Percentiles rank a stretch among this genome's conserved stretches.
These are phyloP conservation scores for Andrena hattorfiana DNA, from an alignment of 2,888 invertebrate genomes.

Conservation along the genomic window DNA sequence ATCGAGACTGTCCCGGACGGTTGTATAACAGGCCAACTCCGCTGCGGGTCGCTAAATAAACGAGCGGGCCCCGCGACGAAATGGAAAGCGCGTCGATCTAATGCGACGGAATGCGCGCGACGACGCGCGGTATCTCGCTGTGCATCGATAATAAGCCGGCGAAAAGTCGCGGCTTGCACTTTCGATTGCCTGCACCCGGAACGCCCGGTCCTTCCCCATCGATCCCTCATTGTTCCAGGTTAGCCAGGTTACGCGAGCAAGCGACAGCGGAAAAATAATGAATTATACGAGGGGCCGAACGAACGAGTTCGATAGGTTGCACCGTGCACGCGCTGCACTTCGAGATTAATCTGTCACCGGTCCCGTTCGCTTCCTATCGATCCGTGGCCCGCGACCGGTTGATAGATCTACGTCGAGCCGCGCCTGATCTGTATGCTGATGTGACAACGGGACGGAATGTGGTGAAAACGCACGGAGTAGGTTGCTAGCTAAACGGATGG, in stretches of 20 bases:
- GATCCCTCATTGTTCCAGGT: slow-evolving; percentile 35
- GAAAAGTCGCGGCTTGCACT: slow-evolving; percentile 30
- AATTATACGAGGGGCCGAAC: slow-evolving; percentile 62
- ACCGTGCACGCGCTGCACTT: slow-evolving; percentile 67
- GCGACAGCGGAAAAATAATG: slow-evolving; percentile 68
- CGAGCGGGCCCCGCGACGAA: slow-evolving; percentile 27
- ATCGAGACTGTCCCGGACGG: slow-evolving; percentile 32
- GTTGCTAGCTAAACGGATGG: not conserved
- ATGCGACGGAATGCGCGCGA: not conserved
- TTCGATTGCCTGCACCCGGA: slow-evolving; percentile 50
- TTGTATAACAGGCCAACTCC: slow-evolving; percentile 46
- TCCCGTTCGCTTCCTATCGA: slow-evolving; percentile 69
- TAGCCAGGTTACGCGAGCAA: slow-evolving; percentile 57
- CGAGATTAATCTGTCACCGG: slow-evolving; percentile 72
- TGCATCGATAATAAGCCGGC: slow-evolving; percentile 44
- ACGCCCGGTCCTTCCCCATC: slow-evolving; percentile 22
- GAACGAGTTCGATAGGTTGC: slow-evolving; percentile 57
- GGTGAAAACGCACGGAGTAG: slow-evolving; percentile 38
- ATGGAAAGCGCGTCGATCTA: slow-evolving; percentile 43
- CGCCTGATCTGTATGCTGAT: slow-evolving; percentile 69
- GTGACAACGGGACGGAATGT: slow-evolving; percentile 56
- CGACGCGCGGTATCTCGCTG: not conserved
- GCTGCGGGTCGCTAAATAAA: slow-evolving; percentile 31
- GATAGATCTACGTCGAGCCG: slow-evolving; percentile 71
- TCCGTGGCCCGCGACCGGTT: slow-evolving; percentile 59